phyloP scores from a whole-genome alignment of 2,113 vertebrate genomes.

The Barbus barbus region DNA sequence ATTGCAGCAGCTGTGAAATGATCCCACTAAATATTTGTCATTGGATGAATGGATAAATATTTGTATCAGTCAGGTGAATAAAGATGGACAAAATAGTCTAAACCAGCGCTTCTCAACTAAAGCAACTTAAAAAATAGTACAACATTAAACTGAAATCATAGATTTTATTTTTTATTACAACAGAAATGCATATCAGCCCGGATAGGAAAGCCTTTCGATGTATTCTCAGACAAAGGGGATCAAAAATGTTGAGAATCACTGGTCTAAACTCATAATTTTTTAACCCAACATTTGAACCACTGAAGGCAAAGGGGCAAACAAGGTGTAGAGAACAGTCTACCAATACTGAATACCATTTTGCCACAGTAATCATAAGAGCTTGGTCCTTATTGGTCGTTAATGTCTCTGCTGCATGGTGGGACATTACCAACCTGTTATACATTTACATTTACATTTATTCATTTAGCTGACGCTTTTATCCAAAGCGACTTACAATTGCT shows the following conservation, averaged over 20 bases:
- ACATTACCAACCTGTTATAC: background rate
- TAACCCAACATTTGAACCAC: background rate
- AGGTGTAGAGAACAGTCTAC: background rate
- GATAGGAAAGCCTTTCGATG: background rate
- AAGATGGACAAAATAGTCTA: background rate
- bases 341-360: background rate
- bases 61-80: background rate
- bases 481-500: too few relatives aligned
- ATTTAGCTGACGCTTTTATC: too few relatives aligned
- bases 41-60: background rate
- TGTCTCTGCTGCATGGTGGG: conserved; percentile 35
- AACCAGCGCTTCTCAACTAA: background rate
- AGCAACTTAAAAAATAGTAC: background rate
- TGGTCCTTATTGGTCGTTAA: background rate
- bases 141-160: background rate
- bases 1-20: background rate
- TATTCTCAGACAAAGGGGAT: background rate
- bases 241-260: background rate
- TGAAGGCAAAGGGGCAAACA: background rate
- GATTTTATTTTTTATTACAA: background rate
- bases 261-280: too few relatives aligned
- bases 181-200: background rate
- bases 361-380: background rate
- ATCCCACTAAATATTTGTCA: conserved; percentile 1
- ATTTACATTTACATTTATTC: too few relatives aligned